Conservation (phyloP, 2,888 invertebrate genomes). For the Zeuzera pyrina region DNA sequence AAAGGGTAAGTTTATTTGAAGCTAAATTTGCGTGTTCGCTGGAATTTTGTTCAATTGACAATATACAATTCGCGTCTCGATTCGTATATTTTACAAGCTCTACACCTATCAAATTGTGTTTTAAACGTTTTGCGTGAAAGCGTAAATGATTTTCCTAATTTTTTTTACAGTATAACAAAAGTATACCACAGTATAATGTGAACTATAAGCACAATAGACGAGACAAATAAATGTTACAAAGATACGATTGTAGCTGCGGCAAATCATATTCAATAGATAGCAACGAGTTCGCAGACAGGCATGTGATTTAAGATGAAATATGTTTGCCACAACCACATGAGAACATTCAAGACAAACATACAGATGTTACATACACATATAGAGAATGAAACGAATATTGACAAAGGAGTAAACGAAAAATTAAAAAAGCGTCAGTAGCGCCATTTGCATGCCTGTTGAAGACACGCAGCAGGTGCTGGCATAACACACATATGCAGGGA, state of each 20-base stretch:
- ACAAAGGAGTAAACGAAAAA: constrained; percentile 69
- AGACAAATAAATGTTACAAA: constrained; percentile 69
- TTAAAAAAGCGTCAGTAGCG: constrained; percentile 65
- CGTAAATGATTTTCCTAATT: constrained; percentile 73
- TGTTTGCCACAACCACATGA: constrained; percentile 63
- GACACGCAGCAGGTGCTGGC: constrained; percentile 59
- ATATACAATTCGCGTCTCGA: constrained; percentile 60
- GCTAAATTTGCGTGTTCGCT: constrained; percentile 72
- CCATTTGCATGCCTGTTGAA: constrained; percentile 57
- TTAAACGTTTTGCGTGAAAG: constrained; percentile 70
- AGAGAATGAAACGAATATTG: constrained; percentile 73
- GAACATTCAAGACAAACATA: constrained; percentile 72
- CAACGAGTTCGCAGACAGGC: constrained; percentile 24
- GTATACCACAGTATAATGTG: constrained; percentile 55
- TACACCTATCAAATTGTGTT: constrained; percentile 62
- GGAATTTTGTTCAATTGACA: constrained; percentile 65
- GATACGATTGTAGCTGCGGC: constrained; percentile 60
- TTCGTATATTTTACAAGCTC: constrained; percentile 60
- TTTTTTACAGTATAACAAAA: constrained; percentile 59
- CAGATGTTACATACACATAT: constrained; percentile 73
- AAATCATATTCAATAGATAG: constrained; percentile 39
- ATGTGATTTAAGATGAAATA: constrained; percentile 30
- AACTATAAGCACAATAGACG: constrained; percentile 71
- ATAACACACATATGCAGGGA: constrained; percentile 70
- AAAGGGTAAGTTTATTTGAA: constrained; percentile 74